phyloP scores from a whole-genome alignment of 2,888 invertebrate genomes.

The Entomobrya multifasciata region DNA sequence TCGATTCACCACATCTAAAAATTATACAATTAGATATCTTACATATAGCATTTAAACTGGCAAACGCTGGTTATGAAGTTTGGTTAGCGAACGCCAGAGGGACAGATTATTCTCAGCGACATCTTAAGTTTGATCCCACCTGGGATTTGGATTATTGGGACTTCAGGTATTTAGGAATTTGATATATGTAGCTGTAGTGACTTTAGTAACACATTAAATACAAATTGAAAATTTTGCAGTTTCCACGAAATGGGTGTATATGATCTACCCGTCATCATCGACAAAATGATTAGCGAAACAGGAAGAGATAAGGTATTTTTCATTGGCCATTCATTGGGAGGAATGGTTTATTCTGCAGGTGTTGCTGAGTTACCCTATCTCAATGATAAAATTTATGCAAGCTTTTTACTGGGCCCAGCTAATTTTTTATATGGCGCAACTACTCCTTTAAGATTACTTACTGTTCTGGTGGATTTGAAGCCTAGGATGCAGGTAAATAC shows the following conservation, averaged over 20 bases:
- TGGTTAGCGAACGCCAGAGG: constrained; percentile 55
- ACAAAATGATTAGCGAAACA: not conserved
- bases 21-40: too few species aligned
- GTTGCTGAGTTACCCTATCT: constrained; percentile 38
- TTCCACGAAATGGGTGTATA: too few species aligned
- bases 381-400: constrained; percentile 26
- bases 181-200: too few species aligned
- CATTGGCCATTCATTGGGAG: constrained; percentile 37
- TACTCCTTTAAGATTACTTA: constrained; percentile 30
- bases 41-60: constrained; percentile 54
- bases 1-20: too few species aligned
- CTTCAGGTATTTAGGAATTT: too few species aligned
- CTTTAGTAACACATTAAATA: too few species aligned
- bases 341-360: constrained; percentile 5
- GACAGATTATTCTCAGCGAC: constrained; percentile 43
- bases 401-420: constrained; percentile 36
- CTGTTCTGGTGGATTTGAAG: not conserved
- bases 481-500: constrained; percentile 6
- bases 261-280: constrained; percentile 41
- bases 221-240: too few species aligned
- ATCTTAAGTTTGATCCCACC: not conserved
- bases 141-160: constrained; percentile 49
- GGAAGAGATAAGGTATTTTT: constrained; percentile 30
- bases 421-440: constrained; percentile 33
- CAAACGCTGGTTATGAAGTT: constrained; percentile 62